Conservation (phyloP, 64 coral and sea anemone genomes). For the Actinia equina region DNA sequence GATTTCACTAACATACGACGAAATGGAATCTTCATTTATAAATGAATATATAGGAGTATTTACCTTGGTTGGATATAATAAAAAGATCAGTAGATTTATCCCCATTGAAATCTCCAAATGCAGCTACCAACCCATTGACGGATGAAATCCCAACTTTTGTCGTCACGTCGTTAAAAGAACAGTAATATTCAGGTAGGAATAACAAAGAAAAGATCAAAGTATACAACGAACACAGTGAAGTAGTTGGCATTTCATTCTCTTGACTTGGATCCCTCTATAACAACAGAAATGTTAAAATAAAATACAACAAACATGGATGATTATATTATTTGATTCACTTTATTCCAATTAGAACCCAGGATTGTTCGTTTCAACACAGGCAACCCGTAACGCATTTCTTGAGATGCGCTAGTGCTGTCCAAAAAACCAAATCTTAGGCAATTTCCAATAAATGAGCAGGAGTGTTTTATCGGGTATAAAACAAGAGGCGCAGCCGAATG, state of each 20-base stretch:
- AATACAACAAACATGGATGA: background rate
- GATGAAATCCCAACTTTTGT: slow-evolving; percentile 47
- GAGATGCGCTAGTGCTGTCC: too few relatives aligned
- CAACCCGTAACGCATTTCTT: background rate
- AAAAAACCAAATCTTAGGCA: too few relatives aligned
- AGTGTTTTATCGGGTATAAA: too few relatives aligned
- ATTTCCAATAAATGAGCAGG: too few relatives aligned
- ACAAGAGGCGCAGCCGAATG: too few relatives aligned
- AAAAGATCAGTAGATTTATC: slow-evolving; percentile 88
- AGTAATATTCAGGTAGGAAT: slow-evolving; percentile 1
- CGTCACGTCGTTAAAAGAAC: slow-evolving; percentile 81
- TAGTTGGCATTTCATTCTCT: slow-evolving; percentile 16
- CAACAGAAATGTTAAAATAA: background rate
- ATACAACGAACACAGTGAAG: background rate
- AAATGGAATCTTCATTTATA: background rate
- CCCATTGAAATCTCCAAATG: slow-evolving; percentile 89
- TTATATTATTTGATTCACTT: background rate
- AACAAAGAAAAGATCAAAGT: slow-evolving; percentile 1
- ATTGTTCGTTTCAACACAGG: background rate
- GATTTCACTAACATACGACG: background rate
- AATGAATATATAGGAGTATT: background rate
- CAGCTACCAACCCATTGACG: slow-evolving; percentile 63
- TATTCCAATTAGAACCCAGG: slow-evolving; percentile 2
- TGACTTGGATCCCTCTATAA: background rate
- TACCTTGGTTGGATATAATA: slow-evolving; percentile 48